phyloP scores from a whole-genome alignment of 2,113 vertebrate genomes.

The Fulmarus glacialis region DNA sequence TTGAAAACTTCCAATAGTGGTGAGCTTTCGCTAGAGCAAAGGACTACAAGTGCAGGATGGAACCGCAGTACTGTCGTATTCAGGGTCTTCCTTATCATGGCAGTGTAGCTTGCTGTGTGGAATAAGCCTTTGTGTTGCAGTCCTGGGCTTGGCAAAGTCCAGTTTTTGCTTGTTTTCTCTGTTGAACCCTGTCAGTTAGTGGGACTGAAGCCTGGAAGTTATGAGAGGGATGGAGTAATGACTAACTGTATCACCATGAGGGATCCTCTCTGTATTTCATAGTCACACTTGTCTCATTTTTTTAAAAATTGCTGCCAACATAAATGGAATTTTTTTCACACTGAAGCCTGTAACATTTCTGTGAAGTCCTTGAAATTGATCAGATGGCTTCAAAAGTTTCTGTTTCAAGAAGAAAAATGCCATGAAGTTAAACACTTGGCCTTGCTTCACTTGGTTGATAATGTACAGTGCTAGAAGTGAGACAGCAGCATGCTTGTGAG shows the following conservation, averaged over 20 bases:
- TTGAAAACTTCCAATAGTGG: background rate
- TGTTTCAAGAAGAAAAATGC: background rate
- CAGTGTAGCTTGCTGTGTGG: accelerated
- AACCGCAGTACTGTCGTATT: background rate
- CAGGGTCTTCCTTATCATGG: background rate
- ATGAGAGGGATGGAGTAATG: background rate
- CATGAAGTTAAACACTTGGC: background rate
- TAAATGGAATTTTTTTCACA: background rate
- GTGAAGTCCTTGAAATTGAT: background rate
- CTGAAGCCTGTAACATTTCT: background rate
- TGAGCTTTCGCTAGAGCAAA: background rate
- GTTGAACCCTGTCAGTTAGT: background rate
- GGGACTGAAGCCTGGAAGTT: background rate
- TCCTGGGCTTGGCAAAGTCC: background rate
- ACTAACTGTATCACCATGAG: background rate
- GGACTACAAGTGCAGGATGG: background rate
- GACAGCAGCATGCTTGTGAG: background rate
- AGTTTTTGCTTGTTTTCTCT: background rate
- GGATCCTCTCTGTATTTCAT: background rate
- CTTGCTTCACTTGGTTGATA: background rate
- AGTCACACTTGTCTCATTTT: background rate
- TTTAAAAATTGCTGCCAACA: background rate
- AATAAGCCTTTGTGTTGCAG: background rate
- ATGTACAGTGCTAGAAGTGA: background rate
- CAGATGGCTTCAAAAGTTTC: background rate